A percentile compares a stretch with the other conserved stretches of the same genome.
These are phyloP conservation scores for Tragopan temminckii DNA, from an alignment of 2,797 vertebrate species.

Conservation along the genomic window DNA sequence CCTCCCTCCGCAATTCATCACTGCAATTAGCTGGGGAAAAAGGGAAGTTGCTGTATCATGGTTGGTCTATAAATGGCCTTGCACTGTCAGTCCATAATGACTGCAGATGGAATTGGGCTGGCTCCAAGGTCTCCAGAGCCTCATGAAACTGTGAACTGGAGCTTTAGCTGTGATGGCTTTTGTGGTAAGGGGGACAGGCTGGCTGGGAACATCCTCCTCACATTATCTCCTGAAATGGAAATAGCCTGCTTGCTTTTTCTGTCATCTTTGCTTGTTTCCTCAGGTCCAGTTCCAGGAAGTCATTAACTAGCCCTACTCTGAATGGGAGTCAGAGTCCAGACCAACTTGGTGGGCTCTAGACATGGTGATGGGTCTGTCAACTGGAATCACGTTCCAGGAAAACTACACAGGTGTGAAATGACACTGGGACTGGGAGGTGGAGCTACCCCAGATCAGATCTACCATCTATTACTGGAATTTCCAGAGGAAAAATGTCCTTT, in stretches of 20 bases:
- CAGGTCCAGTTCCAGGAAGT: conserved; percentile 49
- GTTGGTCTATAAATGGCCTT: neutral
- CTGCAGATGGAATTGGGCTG: neutral
- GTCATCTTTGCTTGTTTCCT: neutral
- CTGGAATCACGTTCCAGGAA: neutral
- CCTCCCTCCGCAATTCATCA: neutral
- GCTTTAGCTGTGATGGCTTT: neutral
- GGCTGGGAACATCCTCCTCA: neutral
- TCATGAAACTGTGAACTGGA: neutral
- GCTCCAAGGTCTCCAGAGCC: neutral
- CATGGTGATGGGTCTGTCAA: neutral
- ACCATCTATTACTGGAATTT: neutral
- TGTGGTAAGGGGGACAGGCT: neutral
- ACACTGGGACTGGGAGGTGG: neutral
- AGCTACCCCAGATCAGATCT: neutral
- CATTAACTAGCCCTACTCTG: neutral
- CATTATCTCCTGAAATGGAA: neutral
- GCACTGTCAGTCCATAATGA: accelerated
- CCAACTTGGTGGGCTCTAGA: conserved; percentile 46
- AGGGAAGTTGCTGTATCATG: conserved; percentile 12
- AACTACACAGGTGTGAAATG: neutral
- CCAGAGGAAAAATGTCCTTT: neutral
- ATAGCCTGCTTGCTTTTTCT: neutral
- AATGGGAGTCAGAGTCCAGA: conserved; percentile 65
- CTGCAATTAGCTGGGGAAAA: neutral